Percentiles rank a stretch among this genome's conserved stretches.
phyloP scores from a whole-genome alignment of 2,113 vertebrate genomes.

The Gavia stellata region DNA sequence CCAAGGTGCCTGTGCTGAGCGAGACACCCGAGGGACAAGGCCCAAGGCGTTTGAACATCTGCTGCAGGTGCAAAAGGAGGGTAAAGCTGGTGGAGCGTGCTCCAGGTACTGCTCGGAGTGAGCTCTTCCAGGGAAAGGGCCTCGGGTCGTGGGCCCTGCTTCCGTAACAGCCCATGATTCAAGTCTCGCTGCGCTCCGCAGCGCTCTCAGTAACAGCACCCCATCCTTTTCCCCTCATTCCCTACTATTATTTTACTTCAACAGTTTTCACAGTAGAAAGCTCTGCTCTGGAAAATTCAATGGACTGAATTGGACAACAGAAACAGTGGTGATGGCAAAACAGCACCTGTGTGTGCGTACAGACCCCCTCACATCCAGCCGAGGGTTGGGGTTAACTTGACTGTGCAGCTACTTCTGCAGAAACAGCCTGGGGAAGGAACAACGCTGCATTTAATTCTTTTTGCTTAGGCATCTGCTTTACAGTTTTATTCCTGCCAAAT shows the following conservation, averaged over 20 bases:
- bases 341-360: not conserved
- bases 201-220: not conserved
- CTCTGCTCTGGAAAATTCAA: not conserved
- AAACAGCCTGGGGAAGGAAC: not conserved
- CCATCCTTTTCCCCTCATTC: not conserved
- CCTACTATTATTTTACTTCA: not conserved
- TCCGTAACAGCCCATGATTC: accelerated
- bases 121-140: not conserved
- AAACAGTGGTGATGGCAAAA: not conserved
- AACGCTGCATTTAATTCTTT: not conserved
- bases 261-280: not conserved
- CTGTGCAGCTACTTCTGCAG: not conserved
- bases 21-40: not conserved
- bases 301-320: not conserved
- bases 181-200: not conserved
- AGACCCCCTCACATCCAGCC: not conserved
- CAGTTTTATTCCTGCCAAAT: not conserved
- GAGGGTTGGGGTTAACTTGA: not conserved
- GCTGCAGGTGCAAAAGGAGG: not conserved
- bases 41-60: accelerated
- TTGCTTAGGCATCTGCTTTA: not conserved
- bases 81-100: not conserved
- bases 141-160: accelerated
- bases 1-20: not conserved
- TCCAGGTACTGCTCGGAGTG: accelerated